phyloP scores from a whole-genome alignment of 2,888 invertebrate genomes.

The Poecilus cupreus region DNA sequence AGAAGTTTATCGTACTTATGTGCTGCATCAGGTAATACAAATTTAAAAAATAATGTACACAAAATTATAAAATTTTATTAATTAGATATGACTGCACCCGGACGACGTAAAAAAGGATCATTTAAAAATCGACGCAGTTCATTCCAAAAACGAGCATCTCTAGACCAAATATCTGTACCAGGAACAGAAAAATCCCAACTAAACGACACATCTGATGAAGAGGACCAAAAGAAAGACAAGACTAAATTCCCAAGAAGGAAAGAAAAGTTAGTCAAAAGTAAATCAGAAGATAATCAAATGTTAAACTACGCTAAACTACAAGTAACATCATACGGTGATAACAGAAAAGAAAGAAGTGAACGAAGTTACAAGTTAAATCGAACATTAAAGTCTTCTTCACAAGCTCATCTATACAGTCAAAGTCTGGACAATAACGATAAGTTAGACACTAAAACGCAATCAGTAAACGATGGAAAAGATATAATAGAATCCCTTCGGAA shows the following conservation, averaged over 20 bases:
- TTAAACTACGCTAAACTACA: conserved; percentile 47
- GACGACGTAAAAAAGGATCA: conserved; percentile 65
- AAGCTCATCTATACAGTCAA: conserved; percentile 1
- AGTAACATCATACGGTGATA: conserved; percentile 17
- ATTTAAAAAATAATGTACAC: background rate
- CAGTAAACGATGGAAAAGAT: background rate
- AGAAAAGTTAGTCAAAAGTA: conserved; percentile 50
- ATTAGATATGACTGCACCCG: conserved; percentile 67
- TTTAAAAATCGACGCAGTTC: conserved; percentile 64
- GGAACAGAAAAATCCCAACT: background rate
- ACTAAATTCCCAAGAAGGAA: conserved; percentile 40
- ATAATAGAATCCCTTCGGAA: conserved; percentile 6
- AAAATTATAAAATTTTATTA: background rate
- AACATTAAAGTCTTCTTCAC: background rate
- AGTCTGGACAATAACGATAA: conserved; percentile 1
- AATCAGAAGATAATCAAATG: conserved; percentile 56
- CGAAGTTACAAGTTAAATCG: conserved; percentile 38
- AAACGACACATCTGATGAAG: conserved; percentile 47
- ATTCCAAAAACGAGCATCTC: conserved; percentile 45
- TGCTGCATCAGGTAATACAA: conserved; percentile 69
- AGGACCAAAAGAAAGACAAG: conserved; percentile 44
- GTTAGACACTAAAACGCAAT: background rate
- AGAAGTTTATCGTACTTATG: conserved; percentile 71
- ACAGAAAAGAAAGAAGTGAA: conserved; percentile 41
- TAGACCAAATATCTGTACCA: conserved; percentile 47